Evolutionary conservation across 1,140 invertebrate genomes (phyloP), one percentile per base, ranked within the genome.

Genomic region (Cardiocondyla obscurior): DNA sequence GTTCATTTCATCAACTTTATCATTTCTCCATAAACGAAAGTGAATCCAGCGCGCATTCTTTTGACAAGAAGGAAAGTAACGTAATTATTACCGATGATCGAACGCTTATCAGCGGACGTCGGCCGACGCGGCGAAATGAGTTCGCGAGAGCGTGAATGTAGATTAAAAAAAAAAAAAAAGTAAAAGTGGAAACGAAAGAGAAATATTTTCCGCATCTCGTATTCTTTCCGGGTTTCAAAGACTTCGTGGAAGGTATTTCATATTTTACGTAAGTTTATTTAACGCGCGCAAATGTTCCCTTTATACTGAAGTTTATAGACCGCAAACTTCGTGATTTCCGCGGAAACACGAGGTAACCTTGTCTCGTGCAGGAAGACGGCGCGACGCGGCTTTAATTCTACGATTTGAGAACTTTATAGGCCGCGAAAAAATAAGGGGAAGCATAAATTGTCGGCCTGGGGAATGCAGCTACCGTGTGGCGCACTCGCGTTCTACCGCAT

Each of bases 21-120:
- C 42, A 6, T 49, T n/a, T n/a, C 39, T 58, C 12, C 46, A 10
- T 6, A 28, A 64, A 82, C 67, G 53, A 81, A 85, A 86, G 70
- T 79, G 44, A 46, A 55, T 67, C 36, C 22, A 8, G 22, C 33
- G 39, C 33, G 58, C 58, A 57, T n/a, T 10, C 60, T 74, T 85
- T 8, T 70, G n/a, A 19, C 22, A 65, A 82, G 51, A 85, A 65
- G 39, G n/a, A n/a, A 64, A 57, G 2, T 12, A 39, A 10, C 14
- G 12, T 39, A 42, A 51, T 49, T 53, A 69, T 69, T 46, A 44
- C 5, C 44, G 25, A 39, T 55, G 81, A 84, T 84, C 53, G 62
- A 83, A 84, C 64, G 62, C 55, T 74, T 39, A 57, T 60, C 72
- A 44, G 44, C 19, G 12, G 14, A 70, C 1, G 16, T 8, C 19